Base-by-base conservation (phyloP, 2,797 vertebrate genomes). In the Synanceia verrucosa region DNA sequence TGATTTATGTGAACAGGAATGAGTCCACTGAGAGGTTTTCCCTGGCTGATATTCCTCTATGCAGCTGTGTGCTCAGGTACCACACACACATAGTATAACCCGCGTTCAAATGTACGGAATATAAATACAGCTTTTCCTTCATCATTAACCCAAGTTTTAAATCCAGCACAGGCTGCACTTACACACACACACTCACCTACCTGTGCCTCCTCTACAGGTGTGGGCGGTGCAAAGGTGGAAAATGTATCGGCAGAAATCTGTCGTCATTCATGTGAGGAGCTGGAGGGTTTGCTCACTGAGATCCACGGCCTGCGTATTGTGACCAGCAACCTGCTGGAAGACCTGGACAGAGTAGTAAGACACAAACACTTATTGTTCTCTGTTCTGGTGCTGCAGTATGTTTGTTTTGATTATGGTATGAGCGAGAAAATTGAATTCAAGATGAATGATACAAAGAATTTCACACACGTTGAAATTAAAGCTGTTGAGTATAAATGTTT, bases 301-400 rank as follows among this genome's bases (percentile, higher is more conserved):
- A 94, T 98, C 65, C 91, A 95, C 0, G 95, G 96, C 26, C 90
- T 98, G 47, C 94, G 95, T 1, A 83, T 94, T 1, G 86, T 96
- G 41, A 97, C 98, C 59, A 92, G 92, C 78, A 95, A 94, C 84
- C 93, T 99, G 56, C 94, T 95, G 4, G 95, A 96, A 36, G 96
- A 95, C 68, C 94, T 99, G 76, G 95, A 95, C 28, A 96, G 89
- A 95, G 95, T 99, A 89, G 98, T 98, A 87, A 84, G 96, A 94
- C 2, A 56, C 26, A 75, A 39, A 66, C 18, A 57, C 26, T n/a
- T n/a, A n/a, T n/a, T n/a, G n/a, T n/a, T n/a, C n/a, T n/a, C n/a
- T n/a, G n/a, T n/a, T 39, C 10, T 51, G 23, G 26, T 48, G 8
- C n/a, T n/a, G n/a, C n/a, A n/a, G n/a, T 41, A 5, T 7, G 10